phyloP scores from a whole-genome alignment of 2,113 vertebrate genomes.

The Sardina pilchardus region DNA sequence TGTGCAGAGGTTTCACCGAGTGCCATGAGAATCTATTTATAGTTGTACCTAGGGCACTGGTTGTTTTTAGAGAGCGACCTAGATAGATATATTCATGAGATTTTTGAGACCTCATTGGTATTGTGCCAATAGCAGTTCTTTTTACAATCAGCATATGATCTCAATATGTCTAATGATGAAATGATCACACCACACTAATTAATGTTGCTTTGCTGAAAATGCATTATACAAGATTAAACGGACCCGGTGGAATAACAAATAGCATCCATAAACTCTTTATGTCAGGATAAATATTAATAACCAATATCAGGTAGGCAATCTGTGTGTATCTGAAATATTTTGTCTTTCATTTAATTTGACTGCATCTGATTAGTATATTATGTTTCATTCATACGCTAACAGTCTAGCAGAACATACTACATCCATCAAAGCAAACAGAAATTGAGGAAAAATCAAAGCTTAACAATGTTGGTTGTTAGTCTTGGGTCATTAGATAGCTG shows the following conservation, averaged over 20 bases:
- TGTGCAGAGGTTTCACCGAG: constrained; percentile 40
- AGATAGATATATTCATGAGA: constrained; percentile 67
- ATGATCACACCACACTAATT: constrained; percentile 2
- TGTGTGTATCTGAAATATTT: constrained; percentile 9
- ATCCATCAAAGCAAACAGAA: constrained; percentile 1
- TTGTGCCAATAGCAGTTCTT: constrained; percentile 46
- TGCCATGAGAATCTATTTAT: constrained; percentile 67
- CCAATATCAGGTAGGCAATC: neutral
- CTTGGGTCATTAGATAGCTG: neutral
- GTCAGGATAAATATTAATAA: neutral
- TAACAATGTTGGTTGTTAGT: neutral
- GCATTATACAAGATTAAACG: neutral
- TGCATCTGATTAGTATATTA: neutral
- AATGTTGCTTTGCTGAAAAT: neutral
- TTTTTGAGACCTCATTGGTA: constrained; percentile 61
- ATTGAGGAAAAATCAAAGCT: neutral
- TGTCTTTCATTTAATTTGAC: neutral
- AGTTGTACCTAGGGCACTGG: constrained; percentile 71
- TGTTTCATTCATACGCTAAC: neutral
- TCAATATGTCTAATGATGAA: constrained; percentile 14
- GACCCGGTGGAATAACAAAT: neutral
- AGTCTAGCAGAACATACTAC: neutral
- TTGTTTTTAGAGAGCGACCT: constrained; percentile 71
- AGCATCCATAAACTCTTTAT: neutral
- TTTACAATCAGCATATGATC: neutral